A percentile compares a stretch with the other conserved stretches of the same genome.
phyloP scores from a whole-genome alignment of 2,797 vertebrate genomes.

The Manis crassicaudata region DNA sequence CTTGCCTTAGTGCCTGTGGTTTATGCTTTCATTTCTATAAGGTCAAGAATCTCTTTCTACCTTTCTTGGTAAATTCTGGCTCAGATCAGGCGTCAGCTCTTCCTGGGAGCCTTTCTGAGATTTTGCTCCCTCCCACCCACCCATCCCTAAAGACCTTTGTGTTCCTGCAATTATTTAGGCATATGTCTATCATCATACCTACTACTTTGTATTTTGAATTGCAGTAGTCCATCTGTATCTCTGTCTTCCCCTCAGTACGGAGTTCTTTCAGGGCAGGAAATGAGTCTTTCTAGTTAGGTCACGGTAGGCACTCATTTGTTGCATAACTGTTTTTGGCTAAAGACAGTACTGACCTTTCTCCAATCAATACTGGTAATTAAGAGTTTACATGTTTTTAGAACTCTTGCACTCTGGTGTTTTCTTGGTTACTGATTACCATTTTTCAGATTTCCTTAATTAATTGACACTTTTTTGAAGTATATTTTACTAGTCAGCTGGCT shows the following conservation, averaged over 20 bases:
- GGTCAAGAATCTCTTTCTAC: background rate
- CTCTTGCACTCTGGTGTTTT: background rate
- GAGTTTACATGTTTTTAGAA: background rate
- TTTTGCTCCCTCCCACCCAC: background rate
- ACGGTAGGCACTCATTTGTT: background rate
- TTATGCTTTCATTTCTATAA: background rate
- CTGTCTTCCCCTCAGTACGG: background rate
- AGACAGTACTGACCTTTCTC: background rate
- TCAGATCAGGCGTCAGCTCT: background rate
- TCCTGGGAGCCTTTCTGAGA: background rate
- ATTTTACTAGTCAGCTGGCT: background rate
- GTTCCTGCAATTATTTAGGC: background rate
- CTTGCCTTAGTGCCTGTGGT: background rate
- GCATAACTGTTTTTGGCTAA: background rate
- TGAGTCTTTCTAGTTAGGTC: background rate
- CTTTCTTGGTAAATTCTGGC: background rate
- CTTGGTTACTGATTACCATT: background rate
- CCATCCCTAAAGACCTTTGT: background rate
- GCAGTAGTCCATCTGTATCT: background rate
- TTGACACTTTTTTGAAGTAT: background rate
- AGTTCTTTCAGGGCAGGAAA: background rate
- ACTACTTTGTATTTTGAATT: background rate
- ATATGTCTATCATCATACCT: background rate
- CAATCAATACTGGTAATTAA: background rate
- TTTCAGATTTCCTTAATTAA: slow-evolving; percentile 10